Percentiles rank a stretch among this genome's conserved stretches.
Evolutionary conservation across 2,888 invertebrate genomes (phyloP).

Genomic region (Buathra laborator): DNA sequence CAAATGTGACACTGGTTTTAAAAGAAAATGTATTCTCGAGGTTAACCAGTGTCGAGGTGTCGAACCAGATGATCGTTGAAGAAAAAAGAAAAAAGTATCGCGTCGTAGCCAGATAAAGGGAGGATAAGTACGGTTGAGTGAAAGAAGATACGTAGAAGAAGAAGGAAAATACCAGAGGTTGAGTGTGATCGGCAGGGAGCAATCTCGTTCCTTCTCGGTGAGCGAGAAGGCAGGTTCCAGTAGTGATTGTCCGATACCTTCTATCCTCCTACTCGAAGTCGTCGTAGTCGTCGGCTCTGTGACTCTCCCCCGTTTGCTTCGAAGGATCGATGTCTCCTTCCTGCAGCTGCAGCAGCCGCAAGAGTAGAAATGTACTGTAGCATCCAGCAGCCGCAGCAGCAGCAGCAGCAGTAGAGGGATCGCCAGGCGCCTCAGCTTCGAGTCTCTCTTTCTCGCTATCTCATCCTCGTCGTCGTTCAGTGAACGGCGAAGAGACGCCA

Average conservation of each 20-base stretch:
- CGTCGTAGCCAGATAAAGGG: constrained; percentile 52
- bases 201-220: constrained; percentile 55
- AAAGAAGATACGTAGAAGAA: constrained; percentile 40
- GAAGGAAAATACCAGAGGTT: constrained; percentile 47
- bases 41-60: constrained; percentile 57
- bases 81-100: constrained; percentile 34
- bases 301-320: constrained; percentile 17
- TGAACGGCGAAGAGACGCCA: constrained; percentile 50
- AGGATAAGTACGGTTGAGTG: constrained; percentile 41
- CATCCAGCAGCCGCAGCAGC: background rate
- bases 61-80: constrained; percentile 13
- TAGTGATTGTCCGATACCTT: constrained; percentile 67
- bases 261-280: constrained; percentile 35
- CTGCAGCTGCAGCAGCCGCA: constrained; percentile 43
- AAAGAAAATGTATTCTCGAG: constrained; percentile 17
- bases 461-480: constrained; percentile 52
- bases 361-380: constrained; percentile 13
- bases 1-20: background rate
- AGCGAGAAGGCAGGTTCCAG: constrained; percentile 59
- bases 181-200: constrained; percentile 56
- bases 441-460: constrained; percentile 50
- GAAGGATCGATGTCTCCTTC: constrained; percentile 67
- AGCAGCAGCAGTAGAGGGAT: constrained; percentile 6
- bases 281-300: constrained; percentile 5
- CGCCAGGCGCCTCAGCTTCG: constrained; percentile 55